phyloP scores from a whole-genome alignment of 2,113 vertebrate genomes.

The Corynorhinus townsendii region DNA sequence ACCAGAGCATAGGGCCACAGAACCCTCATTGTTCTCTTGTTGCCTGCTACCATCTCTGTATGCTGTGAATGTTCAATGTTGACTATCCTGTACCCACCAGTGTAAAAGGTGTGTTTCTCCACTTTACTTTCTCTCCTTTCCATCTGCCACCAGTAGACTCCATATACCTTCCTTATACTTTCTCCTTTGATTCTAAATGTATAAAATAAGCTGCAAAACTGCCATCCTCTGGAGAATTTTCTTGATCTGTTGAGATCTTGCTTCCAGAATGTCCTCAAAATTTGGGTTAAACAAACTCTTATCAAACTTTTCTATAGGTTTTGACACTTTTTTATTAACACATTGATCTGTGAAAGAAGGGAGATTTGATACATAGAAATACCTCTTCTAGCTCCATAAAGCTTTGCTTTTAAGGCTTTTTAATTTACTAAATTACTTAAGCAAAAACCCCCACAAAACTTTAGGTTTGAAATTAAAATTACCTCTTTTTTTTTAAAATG shows the following conservation, averaged over 20 bases:
- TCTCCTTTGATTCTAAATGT: neutral
- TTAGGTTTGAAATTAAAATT: constrained; percentile 4
- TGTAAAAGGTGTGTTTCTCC: neutral
- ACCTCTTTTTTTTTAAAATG: neutral
- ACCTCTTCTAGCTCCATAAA: neutral
- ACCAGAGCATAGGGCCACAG: neutral
- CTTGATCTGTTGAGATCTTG: neutral
- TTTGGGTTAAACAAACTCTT: neutral
- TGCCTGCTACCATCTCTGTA: neutral
- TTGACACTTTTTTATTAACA: neutral
- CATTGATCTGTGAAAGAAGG: neutral
- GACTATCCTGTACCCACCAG: neutral
- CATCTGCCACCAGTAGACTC: neutral
- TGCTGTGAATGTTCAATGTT: neutral
- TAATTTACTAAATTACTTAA: neutral
- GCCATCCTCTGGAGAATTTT: neutral
- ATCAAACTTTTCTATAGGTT: neutral
- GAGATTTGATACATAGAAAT: neutral
- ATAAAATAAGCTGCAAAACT: neutral
- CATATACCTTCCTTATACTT: neutral
- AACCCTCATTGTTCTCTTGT: neutral
- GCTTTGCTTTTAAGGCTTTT: neutral
- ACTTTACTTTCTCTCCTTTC: neutral
- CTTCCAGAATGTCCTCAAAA: neutral
- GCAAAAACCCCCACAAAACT: neutral